Evolutionary conservation across 2,888 invertebrate genomes (phyloP), one percentile per base, ranked within the genome.

Genomic region (Drosophila cracens): DNA sequence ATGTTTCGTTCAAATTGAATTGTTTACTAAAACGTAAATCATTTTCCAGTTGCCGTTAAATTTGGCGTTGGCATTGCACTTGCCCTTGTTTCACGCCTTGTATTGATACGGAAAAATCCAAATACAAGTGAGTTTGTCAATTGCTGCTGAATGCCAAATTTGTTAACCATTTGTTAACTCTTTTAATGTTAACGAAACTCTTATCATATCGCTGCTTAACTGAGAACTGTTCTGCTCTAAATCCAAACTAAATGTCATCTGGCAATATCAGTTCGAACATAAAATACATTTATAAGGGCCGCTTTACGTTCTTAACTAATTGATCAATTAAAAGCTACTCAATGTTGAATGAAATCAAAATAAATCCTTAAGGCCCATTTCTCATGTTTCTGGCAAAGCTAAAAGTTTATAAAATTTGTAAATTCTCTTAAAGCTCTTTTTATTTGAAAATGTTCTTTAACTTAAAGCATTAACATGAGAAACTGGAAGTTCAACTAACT

Each of bases 21-120:
- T 76, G 61, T 68, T 62, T 52, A 82, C 72, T 82, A 75, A 85
- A 83, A 70, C 68, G 70, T 81, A 76, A 81, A 80, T 87, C 90
- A 92, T 95, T 95, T 96, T 97, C 93, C 96, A 97, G 97, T 97
- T 95, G 96, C 96, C 94, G 95, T 97, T 94, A 97, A 97, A 95
- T 95, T 97, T 94, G 95, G 95, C 93, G 96, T 97, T 94, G 97
- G 97, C 93, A 95, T 96, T 93, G 96, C 97, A 92, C 95, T 97
- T 93, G 95, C 97, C 94, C 95, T 96, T 93, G 97, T 97, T 93
- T 97, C 97, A 91, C 96, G 97, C 94, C 95, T 96, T 94, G 96
- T 97, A 93, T 95, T 97, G 94, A 95, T 96, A 94, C 96, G 96
- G 94, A 95, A 95, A 94, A 92, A 89, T 88, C 92, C 92, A 76